phyloP scores from a whole-genome alignment of 2,113 vertebrate genomes.

The Plecturocebus donacophilus region DNA sequence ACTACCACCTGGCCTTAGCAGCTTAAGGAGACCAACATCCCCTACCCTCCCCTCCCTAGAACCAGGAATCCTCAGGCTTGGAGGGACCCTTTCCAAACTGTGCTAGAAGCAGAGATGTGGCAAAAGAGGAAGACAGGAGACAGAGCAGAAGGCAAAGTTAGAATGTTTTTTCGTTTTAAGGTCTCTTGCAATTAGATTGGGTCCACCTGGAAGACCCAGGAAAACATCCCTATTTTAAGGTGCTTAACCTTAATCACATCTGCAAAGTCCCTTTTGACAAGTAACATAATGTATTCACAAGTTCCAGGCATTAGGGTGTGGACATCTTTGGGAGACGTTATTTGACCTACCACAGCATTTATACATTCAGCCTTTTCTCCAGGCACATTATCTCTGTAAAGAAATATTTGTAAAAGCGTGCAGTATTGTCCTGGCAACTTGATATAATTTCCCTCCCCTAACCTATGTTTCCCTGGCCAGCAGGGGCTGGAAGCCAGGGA shows the following conservation, averaged over 20 bases:
- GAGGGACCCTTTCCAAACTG: neutral
- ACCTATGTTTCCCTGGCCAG: neutral
- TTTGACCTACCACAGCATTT: neutral
- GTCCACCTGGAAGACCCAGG: neutral
- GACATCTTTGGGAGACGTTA: neutral
- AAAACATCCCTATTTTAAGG: neutral
- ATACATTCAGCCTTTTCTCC: neutral
- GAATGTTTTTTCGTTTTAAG: neutral
- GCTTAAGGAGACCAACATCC: neutral
- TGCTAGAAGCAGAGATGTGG: neutral
- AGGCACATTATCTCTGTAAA: neutral
- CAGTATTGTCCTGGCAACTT: constrained; percentile 14
- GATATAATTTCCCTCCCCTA: neutral
- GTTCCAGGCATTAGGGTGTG: neutral
- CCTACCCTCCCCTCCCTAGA: neutral
- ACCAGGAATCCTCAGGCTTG: neutral
- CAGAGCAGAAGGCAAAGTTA: neutral
- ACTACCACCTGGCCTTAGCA: neutral
- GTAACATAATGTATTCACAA: neutral
- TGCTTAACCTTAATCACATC: neutral
- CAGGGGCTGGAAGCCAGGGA: constrained; percentile 38
- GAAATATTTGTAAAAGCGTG: neutral
- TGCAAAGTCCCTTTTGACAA: neutral
- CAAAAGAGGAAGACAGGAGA: no score
- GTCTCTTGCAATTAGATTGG: neutral